Conservation (phyloP, 2,888 invertebrate species). For the Leucozona laternaria region DNA sequence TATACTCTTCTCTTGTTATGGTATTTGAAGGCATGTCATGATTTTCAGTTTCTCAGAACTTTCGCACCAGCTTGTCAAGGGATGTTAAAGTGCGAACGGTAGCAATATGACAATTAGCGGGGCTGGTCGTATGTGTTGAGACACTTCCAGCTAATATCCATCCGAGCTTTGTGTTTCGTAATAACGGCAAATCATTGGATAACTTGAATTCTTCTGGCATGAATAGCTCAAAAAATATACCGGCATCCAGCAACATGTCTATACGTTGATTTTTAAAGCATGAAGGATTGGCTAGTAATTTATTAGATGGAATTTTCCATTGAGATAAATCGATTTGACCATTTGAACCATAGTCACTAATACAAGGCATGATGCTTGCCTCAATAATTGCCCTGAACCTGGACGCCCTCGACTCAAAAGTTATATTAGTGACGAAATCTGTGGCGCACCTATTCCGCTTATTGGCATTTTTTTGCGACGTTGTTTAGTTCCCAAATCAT, state of each 20-base stretch:
- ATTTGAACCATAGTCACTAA: slow-evolving; percentile 49
- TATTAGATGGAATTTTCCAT: slow-evolving; percentile 56
- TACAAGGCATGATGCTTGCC: slow-evolving; percentile 31
- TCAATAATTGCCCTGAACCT: slow-evolving; percentile 8
- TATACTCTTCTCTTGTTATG: too few relatives aligned
- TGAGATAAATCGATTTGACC: slow-evolving; percentile 25
- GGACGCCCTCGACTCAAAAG: slow-evolving; percentile 13
- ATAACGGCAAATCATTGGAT: too few relatives aligned
- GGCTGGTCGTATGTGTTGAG: too few relatives aligned
- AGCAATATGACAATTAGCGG: too few relatives aligned
- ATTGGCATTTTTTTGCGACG: slow-evolving; percentile 8
- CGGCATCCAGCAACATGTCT: slow-evolving; percentile 60
- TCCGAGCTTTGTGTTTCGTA: too few relatives aligned
- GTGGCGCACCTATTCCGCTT: slow-evolving; percentile 2
- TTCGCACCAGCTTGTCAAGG: too few relatives aligned
- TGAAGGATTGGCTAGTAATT: slow-evolving; percentile 53
- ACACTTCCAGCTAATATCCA: too few relatives aligned
- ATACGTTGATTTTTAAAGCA: slow-evolving; percentile 48
- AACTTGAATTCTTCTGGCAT: slow-evolving; percentile 43
- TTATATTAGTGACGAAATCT: not conserved
- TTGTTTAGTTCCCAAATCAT: slow-evolving; percentile 7
- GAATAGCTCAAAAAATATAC: slow-evolving; percentile 57
- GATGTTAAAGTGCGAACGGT: too few relatives aligned
- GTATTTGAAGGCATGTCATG: too few relatives aligned
- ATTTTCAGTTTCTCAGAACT: too few relatives aligned